Evolutionary conservation across 2,797 vertebrate species (phyloP).

Genomic region (Glyptemys insculpta): DNA sequence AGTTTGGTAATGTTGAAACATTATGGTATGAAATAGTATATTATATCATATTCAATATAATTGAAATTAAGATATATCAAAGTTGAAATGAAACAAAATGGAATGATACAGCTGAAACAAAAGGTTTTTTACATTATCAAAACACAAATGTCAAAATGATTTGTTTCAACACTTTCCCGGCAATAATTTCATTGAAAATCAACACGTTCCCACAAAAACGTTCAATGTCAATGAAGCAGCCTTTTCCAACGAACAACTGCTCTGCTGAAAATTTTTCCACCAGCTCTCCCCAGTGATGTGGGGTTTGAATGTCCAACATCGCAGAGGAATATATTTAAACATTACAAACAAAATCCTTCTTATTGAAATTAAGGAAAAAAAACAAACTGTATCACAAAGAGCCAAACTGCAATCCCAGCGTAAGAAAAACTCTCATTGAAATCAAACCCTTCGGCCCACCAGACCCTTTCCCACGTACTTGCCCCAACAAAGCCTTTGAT

Average conservation of each 20-base stretch:
- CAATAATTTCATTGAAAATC: constrained; percentile 27
- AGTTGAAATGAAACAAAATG: accelerated
- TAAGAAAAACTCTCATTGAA: not conserved
- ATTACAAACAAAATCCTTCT: not conserved
- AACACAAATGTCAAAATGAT: not conserved
- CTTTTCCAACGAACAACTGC: accelerated
- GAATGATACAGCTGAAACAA: not conserved
- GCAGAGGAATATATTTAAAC: not conserved
- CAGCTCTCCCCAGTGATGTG: not conserved
- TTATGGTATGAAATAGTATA: not conserved
- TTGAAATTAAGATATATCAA: accelerated
- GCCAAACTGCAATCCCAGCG: not conserved
- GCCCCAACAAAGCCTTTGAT: not conserved
- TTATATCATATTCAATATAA: accelerated
- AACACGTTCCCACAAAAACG: not conserved
- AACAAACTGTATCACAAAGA: not conserved
- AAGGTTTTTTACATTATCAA: not conserved
- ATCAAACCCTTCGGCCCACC: not conserved
- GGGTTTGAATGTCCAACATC: not conserved
- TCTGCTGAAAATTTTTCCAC: not conserved
- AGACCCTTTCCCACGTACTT: not conserved
- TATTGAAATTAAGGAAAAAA: not conserved
- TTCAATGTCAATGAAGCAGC: not conserved
- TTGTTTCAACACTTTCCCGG: constrained; percentile 14
- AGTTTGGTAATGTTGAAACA: accelerated